phyloP scores from a whole-genome alignment of 2,797 vertebrate genomes.

The Myripristis murdjan region DNA sequence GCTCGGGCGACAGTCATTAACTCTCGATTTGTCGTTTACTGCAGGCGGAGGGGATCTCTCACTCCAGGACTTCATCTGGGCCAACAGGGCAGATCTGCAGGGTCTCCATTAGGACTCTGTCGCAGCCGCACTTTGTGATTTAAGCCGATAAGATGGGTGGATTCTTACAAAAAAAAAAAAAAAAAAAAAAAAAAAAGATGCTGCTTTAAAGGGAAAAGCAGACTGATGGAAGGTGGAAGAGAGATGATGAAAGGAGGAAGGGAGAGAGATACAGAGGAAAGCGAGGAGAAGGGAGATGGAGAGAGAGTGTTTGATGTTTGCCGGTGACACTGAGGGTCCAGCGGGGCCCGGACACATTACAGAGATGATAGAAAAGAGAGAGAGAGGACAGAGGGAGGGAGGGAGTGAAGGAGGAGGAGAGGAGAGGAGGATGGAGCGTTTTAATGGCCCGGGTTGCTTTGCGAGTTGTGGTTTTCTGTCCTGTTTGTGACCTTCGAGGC shows the following conservation, averaged over 20 bases:
- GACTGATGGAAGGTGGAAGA: not conserved
- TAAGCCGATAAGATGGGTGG: not conserved
- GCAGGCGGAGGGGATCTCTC: not conserved
- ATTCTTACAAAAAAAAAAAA: no score
- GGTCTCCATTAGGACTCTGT: constrained; percentile 10
- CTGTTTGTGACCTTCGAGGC: no score
- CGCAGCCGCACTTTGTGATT: not conserved
- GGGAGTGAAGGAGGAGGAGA: not conserved
- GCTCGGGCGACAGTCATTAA: no score
- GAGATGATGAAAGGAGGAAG: constrained; percentile 1
- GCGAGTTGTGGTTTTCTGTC: no score
- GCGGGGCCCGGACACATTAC: constrained; percentile 30
- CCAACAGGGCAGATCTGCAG: constrained; percentile 13
- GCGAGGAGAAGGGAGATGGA: constrained; percentile 1
- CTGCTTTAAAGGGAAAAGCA: not conserved
- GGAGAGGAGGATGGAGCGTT: not conserved
- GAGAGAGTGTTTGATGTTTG: constrained; percentile 38
- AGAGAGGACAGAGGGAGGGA: constrained; percentile 10
- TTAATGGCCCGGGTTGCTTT: not conserved
- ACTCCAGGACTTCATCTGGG: constrained; percentile 1
- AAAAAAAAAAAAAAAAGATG: no score
- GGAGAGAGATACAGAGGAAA: not conserved
- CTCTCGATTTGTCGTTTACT: constrained; percentile 13
- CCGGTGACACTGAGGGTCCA: constrained; percentile 36
- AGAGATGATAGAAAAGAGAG: constrained; percentile 40